phyloP scores from a whole-genome alignment of 1,140 invertebrate species.

The Drosophila insularis region DNA sequence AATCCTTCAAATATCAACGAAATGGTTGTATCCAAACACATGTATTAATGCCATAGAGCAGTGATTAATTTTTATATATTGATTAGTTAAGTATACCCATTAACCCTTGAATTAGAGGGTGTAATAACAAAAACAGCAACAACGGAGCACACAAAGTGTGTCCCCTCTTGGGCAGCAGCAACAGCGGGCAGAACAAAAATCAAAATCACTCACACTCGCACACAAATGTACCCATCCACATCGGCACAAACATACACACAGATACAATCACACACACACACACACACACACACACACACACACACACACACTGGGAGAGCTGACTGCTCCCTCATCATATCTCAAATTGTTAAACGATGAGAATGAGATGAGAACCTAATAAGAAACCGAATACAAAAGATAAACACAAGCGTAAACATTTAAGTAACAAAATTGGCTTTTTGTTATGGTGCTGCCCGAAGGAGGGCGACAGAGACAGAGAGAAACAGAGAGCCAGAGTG shows the following conservation, averaged over 20 bases:
- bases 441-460: slow-evolving; percentile 66
- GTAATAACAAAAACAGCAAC: slow-evolving; percentile 12
- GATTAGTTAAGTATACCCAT: background rate
- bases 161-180: slow-evolving; percentile 7
- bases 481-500: slow-evolving; percentile 17
- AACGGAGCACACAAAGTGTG: slow-evolving; percentile 14
- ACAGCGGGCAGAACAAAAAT: slow-evolving; percentile 34
- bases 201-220: slow-evolving; percentile 43
- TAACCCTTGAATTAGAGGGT: background rate
- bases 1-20: no score
- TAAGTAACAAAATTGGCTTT: slow-evolving; percentile 82
- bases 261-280: no score
- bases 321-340: slow-evolving; percentile 61
- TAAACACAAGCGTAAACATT: slow-evolving; percentile 82
- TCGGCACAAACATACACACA: slow-evolving; percentile 30
- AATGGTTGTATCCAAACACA: no score
- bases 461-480: slow-evolving; percentile 5
- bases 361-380: slow-evolving; percentile 82
- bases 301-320: slow-evolving; percentile 24
- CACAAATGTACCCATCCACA: slow-evolving; percentile 15
- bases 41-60: no score
- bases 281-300: slow-evolving; percentile 27
- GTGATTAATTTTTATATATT: no score
- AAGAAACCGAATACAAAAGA: slow-evolving; percentile 82
- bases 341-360: slow-evolving; percentile 82